Percentiles rank a stretch among this genome's conserved stretches.
Conservation (phyloP, 2,888 invertebrate genomes). For the Allacma fusca region DNA sequence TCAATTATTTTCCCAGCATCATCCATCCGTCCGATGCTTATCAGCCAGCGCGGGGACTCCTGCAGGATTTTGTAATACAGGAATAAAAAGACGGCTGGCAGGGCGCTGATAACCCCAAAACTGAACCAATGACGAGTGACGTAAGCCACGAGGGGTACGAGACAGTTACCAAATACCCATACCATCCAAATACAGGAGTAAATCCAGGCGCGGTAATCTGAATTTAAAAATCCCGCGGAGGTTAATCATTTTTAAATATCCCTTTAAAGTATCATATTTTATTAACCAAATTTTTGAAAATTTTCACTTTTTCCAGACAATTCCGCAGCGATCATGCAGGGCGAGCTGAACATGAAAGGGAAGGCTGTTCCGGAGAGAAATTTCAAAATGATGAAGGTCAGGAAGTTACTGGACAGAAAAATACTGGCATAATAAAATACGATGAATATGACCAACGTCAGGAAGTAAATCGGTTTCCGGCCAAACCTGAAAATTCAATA, state of each 20-base stretch:
- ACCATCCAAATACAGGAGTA: constrained; percentile 51
- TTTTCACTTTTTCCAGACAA: constrained; percentile 30
- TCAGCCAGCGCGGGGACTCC: constrained; percentile 58
- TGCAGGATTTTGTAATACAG: constrained; percentile 48
- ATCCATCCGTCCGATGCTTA: constrained; percentile 51
- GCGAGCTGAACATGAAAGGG: constrained; percentile 5
- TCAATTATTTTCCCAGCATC: constrained; percentile 52
- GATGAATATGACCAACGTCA: constrained; percentile 49
- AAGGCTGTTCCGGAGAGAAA: constrained; percentile 46
- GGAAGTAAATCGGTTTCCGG: constrained; percentile 38
- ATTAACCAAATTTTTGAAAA: no score
- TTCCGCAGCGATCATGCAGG: constrained; percentile 32
- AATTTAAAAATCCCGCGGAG: no score
- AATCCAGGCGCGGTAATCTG: constrained; percentile 52
- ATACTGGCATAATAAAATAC: constrained; percentile 49
- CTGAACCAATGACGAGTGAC: constrained; percentile 47
- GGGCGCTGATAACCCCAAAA: constrained; percentile 50
- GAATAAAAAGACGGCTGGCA: constrained; percentile 51
- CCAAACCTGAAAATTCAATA: constrained; percentile 19
- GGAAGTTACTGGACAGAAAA: constrained; percentile 45
- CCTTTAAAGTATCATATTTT: background rate
- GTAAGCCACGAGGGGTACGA: constrained; percentile 45
- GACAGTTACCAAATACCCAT: constrained; percentile 50
- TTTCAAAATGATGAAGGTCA: constrained; percentile 44
- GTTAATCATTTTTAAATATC: background rate